Percentiles rank a stretch among this genome's conserved stretches.
Evolutionary conservation across 2,113 vertebrate genomes (phyloP).

Genomic region (Platycercus adscitus): DNA sequence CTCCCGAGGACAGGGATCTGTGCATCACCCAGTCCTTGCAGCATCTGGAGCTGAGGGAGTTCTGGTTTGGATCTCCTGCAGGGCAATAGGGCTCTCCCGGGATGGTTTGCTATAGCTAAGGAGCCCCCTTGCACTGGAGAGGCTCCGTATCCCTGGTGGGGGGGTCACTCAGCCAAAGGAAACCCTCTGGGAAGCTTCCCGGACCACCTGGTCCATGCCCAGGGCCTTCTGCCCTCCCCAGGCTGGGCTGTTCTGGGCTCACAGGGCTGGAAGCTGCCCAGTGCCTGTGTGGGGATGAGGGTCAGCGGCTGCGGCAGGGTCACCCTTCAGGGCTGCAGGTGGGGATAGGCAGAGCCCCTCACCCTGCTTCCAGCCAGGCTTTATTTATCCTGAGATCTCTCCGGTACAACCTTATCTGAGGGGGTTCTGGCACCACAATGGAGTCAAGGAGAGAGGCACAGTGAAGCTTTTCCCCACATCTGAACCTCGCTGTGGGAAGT

Average conservation of each 20-base stretch:
- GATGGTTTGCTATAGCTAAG: too few relatives aligned
- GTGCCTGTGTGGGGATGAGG: background rate
- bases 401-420: background rate
- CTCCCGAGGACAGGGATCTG: background rate
- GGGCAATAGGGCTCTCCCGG: background rate
- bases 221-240: background rate
- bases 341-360: background rate
- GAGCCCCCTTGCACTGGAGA: background rate
- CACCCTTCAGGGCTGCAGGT: background rate
- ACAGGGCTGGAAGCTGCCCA: background rate
- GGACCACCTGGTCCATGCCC: background rate
- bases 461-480: background rate
- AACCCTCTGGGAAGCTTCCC: background rate
- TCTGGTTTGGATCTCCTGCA: background rate
- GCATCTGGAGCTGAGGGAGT: background rate
- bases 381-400: background rate
- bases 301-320: rapidly evolving
- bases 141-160: rapidly evolving
- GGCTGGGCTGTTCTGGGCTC: background rate
- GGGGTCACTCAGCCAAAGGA: background rate
- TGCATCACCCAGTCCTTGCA: rapidly evolving
- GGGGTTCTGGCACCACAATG: background rate
- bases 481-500: rapidly evolving
- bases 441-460: background rate
- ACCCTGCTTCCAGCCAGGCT: background rate